Conservation (phyloP, 2,797 vertebrate genomes). For the Falco concolor region DNA sequence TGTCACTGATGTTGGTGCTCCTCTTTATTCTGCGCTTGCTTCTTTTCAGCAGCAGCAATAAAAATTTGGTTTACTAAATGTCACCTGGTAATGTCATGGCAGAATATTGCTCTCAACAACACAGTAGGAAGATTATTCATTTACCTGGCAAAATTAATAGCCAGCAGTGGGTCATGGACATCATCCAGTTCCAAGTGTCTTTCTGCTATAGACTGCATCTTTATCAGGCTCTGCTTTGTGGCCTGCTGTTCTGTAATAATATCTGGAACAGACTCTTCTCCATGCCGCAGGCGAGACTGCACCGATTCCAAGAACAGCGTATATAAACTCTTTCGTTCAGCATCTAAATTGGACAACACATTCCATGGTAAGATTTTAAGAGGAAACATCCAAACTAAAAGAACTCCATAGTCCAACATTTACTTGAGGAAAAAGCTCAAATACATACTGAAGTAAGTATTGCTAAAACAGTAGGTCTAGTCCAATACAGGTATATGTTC, state of each 20-base stretch:
- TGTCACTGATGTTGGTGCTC: not conserved
- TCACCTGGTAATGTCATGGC: not conserved
- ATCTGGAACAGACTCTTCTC: slow-evolving; percentile 79
- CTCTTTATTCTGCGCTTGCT: not conserved
- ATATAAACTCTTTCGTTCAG: slow-evolving; percentile 93
- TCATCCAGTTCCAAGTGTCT: slow-evolving; percentile 88
- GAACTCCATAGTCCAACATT: not conserved
- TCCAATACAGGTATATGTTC: not conserved
- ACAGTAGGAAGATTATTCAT: not conserved
- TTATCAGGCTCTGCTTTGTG: slow-evolving; percentile 86
- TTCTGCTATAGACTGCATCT: slow-evolving; percentile 91
- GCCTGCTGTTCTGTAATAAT: slow-evolving; percentile 82
- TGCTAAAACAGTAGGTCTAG: not conserved
- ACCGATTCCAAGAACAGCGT: slow-evolving; percentile 92
- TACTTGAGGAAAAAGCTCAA: not conserved
- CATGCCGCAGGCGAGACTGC: slow-evolving; percentile 87
- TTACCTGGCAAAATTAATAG: slow-evolving; percentile 96
- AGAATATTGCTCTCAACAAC: not conserved
- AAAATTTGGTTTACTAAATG: not conserved
- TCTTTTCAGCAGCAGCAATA: not conserved
- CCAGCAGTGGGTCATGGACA: slow-evolving; percentile 88
- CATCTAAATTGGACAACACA: slow-evolving; percentile 75
- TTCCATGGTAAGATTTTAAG: not conserved
- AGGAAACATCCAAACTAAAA: not conserved
- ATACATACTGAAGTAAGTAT: not conserved